Conservation (phyloP, 1,140 invertebrate species). For the Chlorops oryzae region DNA sequence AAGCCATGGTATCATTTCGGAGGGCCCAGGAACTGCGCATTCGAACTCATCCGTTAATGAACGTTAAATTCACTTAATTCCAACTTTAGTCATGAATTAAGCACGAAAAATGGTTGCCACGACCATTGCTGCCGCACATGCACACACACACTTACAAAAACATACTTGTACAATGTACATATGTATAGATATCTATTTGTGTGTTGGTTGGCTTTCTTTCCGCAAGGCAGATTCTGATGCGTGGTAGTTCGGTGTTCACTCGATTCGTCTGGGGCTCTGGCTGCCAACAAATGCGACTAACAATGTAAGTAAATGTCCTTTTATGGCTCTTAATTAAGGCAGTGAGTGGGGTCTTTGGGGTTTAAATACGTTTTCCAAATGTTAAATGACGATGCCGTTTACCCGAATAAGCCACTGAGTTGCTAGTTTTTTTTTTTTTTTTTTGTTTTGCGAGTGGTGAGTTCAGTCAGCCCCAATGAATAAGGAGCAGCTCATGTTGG, state of each 20-base stretch:
- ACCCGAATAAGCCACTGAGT: too few relatives aligned
- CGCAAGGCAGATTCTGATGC: too few relatives aligned
- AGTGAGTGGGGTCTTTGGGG: constrained; percentile 48
- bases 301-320: constrained; percentile 44
- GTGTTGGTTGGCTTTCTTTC: too few relatives aligned
- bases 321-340: constrained; percentile 49
- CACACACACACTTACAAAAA: too few relatives aligned
- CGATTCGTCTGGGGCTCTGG: neutral
- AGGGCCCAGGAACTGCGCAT: too few relatives aligned
- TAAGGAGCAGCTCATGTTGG: too few relatives aligned
- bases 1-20: too few relatives aligned
- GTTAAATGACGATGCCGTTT: constrained; percentile 44
- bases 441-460: too few relatives aligned
- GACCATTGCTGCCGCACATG: too few relatives aligned
- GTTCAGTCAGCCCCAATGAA: neutral
- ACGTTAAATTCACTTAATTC: constrained; percentile 48
- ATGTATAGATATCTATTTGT: too few relatives aligned
- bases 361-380: constrained; percentile 48
- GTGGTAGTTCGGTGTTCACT: neutral
- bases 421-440: too few relatives aligned
- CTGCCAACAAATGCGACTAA: constrained; percentile 1
- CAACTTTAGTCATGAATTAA: constrained; percentile 48
- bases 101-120: constrained; percentile 26
- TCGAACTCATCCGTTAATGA: constrained; percentile 46
- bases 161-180: too few relatives aligned